phyloP scores from a whole-genome alignment of 2,797 vertebrate genomes.

The Cyclura pinguis region DNA sequence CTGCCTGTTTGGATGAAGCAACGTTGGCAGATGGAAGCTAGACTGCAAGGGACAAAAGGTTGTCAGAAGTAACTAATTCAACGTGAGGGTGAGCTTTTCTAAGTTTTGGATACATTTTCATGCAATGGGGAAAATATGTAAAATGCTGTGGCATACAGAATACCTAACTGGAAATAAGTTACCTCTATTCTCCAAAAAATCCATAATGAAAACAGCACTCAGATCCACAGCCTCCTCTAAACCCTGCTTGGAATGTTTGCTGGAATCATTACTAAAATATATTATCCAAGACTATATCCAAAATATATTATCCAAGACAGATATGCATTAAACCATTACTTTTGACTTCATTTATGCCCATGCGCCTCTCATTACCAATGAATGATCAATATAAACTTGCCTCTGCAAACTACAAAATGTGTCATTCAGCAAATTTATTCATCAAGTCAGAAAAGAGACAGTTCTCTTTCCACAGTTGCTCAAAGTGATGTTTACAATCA shows the following conservation, averaged over 20 bases:
- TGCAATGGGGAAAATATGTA: background rate
- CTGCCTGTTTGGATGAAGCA: background rate
- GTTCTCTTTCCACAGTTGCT: slow-evolving; percentile 53
- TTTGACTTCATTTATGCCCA: background rate
- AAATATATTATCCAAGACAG: background rate
- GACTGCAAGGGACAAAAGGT: background rate
- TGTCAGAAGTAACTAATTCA: background rate
- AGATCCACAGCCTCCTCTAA: background rate
- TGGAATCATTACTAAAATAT: slow-evolving; percentile 39
- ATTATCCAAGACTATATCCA: background rate
- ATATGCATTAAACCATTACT: slow-evolving; percentile 18
- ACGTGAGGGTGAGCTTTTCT: background rate
- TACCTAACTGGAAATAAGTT: background rate
- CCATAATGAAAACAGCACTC: slow-evolving; percentile 33
- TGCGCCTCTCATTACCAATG: slow-evolving; percentile 16
- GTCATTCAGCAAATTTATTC: slow-evolving; percentile 23
- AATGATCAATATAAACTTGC: slow-evolving; percentile 40
- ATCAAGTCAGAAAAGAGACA: slow-evolving; percentile 48
- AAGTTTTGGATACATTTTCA: background rate
- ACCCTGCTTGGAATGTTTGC: background rate
- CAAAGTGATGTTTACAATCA: background rate
- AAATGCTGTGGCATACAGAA: background rate
- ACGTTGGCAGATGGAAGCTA: background rate
- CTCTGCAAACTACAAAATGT: slow-evolving; percentile 53
- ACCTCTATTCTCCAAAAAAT: background rate